These are phyloP conservation scores for Eupithecia centaureata DNA, from an alignment of 2,888 invertebrate species.

Conservation along the genomic window DNA sequence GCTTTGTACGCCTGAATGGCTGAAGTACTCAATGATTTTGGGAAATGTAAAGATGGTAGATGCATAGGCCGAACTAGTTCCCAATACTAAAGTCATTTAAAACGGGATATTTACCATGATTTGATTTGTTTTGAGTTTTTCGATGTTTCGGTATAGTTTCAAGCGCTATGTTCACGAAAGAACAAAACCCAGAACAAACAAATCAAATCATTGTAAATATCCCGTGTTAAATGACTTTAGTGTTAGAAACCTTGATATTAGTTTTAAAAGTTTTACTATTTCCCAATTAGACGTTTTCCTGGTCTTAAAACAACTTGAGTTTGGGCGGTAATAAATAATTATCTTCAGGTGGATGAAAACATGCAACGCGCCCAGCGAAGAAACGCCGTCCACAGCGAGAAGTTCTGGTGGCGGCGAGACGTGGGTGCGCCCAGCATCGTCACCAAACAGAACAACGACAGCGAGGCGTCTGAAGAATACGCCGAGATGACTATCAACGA, in stretches of 20 bases:
- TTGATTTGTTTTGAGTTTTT: no score
- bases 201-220: no score
- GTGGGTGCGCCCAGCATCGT: conserved; percentile 77
- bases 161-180: no score
- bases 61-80: not conserved
- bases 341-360: conserved; percentile 93
- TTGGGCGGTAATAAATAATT: not conserved
- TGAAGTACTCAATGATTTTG: not conserved
- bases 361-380: conserved; percentile 97
- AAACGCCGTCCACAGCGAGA: conserved; percentile 91
- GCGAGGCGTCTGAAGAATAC: conserved; percentile 73
- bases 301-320: not conserved
- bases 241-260: no score
- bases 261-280: no score
- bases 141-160: no score
- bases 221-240: no score
- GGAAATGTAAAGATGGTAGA: not conserved
- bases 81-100: no score
- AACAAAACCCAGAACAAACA: no score
- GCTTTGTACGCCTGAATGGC: not conserved
- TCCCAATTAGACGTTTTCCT: no score
- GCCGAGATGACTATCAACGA: conserved; percentile 96
- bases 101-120: no score
- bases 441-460: conserved; percentile 59
- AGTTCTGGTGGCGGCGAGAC: conserved; percentile 97